Conservation (phyloP, 2,888 invertebrate species). For the Helicoverpa assulta region DNA sequence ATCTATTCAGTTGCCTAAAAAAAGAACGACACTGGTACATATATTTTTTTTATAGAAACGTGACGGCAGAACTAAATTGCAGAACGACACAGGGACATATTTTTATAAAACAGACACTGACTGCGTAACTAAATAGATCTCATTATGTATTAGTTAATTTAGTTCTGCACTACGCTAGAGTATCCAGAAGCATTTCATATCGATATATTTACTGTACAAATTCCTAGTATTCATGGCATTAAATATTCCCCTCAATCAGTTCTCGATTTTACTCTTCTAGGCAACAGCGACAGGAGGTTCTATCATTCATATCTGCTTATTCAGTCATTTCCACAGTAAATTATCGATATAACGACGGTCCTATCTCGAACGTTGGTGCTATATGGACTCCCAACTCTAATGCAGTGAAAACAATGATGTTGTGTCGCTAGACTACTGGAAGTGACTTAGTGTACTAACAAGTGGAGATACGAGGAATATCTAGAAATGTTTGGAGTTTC, state of each 20-base stretch:
- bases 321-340: conserved; percentile 77
- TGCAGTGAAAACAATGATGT: conserved; percentile 48
- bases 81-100: too few species aligned
- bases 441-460: conserved; percentile 19
- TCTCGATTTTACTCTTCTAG: conserved; percentile 34
- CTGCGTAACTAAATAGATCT: not conserved
- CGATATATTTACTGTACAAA: conserved; percentile 8
- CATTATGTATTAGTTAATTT: not conserved
- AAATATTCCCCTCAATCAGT: conserved; percentile 33
- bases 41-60: too few species aligned
- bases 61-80: too few species aligned
- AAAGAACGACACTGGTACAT: too few species aligned
- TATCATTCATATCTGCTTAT: conserved; percentile 76
- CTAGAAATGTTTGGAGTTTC: not conserved
- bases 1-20: too few species aligned
- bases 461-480: not conserved
- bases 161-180: not conserved
- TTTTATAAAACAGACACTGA: too few species aligned
- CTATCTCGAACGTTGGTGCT: conserved; percentile 73
- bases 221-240: conserved; percentile 16
- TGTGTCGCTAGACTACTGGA: conserved; percentile 55
- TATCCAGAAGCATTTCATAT: not conserved
- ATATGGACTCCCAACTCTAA: conserved; percentile 65
- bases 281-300: conserved; percentile 57
- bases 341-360: conserved; percentile 73